Base-by-base conservation (phyloP, 2,888 invertebrate species). In the Brachylomia viminalis region DNA sequence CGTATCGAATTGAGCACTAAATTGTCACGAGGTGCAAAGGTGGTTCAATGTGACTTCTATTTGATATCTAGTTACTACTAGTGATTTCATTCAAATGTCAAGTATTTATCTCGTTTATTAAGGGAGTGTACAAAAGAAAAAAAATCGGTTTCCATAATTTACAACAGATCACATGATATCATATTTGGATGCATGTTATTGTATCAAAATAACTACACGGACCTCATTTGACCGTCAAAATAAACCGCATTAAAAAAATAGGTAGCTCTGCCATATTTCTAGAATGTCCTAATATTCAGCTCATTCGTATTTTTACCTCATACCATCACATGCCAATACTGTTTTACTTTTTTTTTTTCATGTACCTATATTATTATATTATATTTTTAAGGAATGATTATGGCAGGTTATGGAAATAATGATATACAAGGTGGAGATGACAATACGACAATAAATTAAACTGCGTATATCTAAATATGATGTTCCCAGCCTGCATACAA, bases 1-100 rank as follows among this genome's bases (percentile, higher is more conserved):
- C 33, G 58, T 64, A 49, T 70, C 47, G 52, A 70, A 62, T 72
- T n/a, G 8, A 54, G 45, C 74, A 66, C 54, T 20, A 68, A 68
- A 65, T 74, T 61, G 45, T 27, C 49, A 56, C 38, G n/a, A n/a
- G 27, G 17, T 33, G 47, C 23, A 27, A 42, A 27, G 17, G 38
- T 42, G 8, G 17, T 42, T 30, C 30, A 20, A 15, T 59, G 47
- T 38, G 23, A 56, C 23, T 70, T 56, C 38, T 47, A 52, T 45
- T 77, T 72, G 58, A 38, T 38, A 70, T 27, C 33, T 15, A 45
- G 61, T 52, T 33, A 52, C 15, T 76, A 54, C 15, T n/a, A n/a
- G 30, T 38, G 15, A 38, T 8, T 33, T 64, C 6, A 47, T 58
- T 0, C 23, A 20, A 72, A 79, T 72, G 45, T 38, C 64, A 78